A percentile compares a stretch with the other conserved stretches of the same genome.
phyloP scores from a whole-genome alignment of 2,113 vertebrate genomes.

The Oreochromis tanganicae region DNA sequence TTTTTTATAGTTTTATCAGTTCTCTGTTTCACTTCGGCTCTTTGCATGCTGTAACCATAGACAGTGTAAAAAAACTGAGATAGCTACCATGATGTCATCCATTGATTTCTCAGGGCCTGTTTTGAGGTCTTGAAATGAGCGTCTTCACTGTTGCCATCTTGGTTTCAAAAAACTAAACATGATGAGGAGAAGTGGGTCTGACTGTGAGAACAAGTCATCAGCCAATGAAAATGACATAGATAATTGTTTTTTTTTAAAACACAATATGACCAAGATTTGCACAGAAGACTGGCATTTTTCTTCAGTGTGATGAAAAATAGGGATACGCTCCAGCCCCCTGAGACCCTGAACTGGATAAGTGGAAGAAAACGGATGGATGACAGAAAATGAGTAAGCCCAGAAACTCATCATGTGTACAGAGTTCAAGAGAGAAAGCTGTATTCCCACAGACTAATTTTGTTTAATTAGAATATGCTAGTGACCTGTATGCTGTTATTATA shows the following conservation, averaged over 20 bases:
- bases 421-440: background rate
- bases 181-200: background rate
- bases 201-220: background rate
- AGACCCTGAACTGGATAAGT: background rate
- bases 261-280: background rate
- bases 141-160: background rate
- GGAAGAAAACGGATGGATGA: background rate
- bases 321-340: rapidly evolving
- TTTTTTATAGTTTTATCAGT: background rate
- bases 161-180: background rate
- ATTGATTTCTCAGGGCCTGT: background rate
- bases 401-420: background rate
- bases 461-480: background rate
- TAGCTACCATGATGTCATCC: background rate
- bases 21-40: background rate
- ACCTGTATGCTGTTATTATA: background rate
- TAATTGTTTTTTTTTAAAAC: background rate
- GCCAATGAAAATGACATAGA: background rate
- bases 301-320: background rate
- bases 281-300: background rate
- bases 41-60: background rate
- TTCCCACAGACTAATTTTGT: background rate
- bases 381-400: background rate
- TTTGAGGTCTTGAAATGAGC: background rate
- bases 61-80: background rate